These are phyloP conservation scores for Cavia aperea DNA, from an alignment of 2,113 vertebrate species.

Conservation along the genomic window DNA sequence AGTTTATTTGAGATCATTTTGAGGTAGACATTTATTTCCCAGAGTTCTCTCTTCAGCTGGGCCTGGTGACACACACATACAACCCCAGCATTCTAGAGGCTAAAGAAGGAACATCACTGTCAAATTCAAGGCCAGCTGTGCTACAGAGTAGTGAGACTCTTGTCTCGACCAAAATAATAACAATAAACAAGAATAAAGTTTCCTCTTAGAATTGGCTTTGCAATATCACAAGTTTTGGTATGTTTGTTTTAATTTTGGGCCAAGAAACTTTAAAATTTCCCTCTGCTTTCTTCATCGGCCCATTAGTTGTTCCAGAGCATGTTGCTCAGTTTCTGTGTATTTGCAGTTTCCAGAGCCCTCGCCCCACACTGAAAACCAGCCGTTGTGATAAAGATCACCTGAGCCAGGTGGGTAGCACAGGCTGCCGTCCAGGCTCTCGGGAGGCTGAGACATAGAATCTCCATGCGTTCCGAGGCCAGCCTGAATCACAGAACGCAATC, in stretches of 20 bases:
- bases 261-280: not conserved
- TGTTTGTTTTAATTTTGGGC: not conserved
- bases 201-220: not conserved
- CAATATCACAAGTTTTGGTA: not conserved
- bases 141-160: not conserved
- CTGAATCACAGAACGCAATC: not conserved
- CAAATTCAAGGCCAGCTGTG: not conserved
- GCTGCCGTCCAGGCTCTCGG: not conserved
- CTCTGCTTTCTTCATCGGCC: not conserved
- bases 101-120: not conserved
- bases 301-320: not conserved
- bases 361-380: not conserved
- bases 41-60: not conserved
- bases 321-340: not conserved
- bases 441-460: not conserved
- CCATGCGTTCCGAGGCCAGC: not conserved
- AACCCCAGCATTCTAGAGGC: not conserved
- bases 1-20: not conserved
- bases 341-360: not conserved
- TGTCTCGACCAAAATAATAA: not conserved
- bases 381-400: not conserved
- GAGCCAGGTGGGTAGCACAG: not conserved
- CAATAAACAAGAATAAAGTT: not conserved
- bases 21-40: not conserved
- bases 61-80: not conserved